Evolutionary conservation across 2,888 invertebrate species (phyloP).

Genomic region (Lucinisca nassula): DNA sequence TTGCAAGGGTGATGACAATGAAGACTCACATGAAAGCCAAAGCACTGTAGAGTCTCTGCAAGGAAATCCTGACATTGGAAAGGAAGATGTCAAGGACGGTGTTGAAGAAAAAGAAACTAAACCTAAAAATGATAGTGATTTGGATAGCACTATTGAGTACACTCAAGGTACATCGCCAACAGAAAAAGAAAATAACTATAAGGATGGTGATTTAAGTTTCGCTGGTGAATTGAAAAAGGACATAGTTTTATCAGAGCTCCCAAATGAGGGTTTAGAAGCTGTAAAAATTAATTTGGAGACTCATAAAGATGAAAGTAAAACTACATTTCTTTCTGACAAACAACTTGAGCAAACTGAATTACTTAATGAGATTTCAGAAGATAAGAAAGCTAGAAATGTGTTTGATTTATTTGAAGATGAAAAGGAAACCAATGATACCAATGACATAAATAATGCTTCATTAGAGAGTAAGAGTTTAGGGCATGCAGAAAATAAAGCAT

Average conservation of each 20-base stretch:
- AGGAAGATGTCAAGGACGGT: not conserved
- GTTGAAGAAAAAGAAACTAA: not conserved
- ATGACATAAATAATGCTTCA: not conserved
- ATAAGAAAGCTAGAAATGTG: not conserved
- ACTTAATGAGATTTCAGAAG: not conserved
- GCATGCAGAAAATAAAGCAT: not conserved
- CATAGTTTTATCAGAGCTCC: not conserved
- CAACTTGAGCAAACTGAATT: not conserved
- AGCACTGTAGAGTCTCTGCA: not conserved
- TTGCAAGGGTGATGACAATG: conserved; percentile 5
- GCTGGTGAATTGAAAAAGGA: not conserved
- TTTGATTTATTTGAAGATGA: not conserved
- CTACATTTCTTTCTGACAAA: not conserved
- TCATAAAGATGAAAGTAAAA: not conserved
- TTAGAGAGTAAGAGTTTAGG: not conserved
- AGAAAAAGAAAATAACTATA: not conserved
- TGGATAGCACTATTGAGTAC: not conserved
- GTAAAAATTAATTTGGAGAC: not conserved
- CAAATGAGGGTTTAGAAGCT: not conserved
- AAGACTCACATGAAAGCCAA: not conserved
- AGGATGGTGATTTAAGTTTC: not conserved
- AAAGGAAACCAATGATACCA: not conserved
- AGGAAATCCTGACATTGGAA: not conserved
- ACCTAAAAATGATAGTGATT: conserved; percentile 5
- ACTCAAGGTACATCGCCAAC: not conserved